A percentile compares a stretch with the other conserved stretches of the same genome.
These are phyloP conservation scores for Aldrovandia affinis DNA, from an alignment of 2,797 vertebrate genomes.

Conservation along the genomic window DNA sequence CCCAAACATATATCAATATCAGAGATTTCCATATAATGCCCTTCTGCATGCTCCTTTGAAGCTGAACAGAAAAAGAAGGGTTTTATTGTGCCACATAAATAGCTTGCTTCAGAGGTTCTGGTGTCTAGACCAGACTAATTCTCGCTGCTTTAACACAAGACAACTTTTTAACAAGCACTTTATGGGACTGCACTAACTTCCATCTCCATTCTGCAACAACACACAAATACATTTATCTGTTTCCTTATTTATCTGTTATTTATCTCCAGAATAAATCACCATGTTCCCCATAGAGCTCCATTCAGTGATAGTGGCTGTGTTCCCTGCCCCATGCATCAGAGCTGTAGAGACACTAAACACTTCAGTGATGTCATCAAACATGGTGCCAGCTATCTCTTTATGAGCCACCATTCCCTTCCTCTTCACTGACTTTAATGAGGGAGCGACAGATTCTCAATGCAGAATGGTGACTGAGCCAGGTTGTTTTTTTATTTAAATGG, in stretches of 20 bases:
- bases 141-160: neutral
- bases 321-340: neutral
- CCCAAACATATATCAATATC: neutral
- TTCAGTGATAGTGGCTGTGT: neutral
- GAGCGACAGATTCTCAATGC: neutral
- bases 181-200: neutral
- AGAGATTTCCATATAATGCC: slow-evolving; percentile 63
- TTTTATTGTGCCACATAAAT: slow-evolving; percentile 37
- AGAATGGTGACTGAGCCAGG: neutral
- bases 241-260: neutral
- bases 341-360: neutral
- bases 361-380: neutral
- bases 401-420: neutral
- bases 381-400: neutral
- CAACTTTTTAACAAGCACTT: neutral
- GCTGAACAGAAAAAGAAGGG: slow-evolving; percentile 45
- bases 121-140: slow-evolving; percentile 8
- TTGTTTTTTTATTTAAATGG: neutral
- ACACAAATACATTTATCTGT: neutral
- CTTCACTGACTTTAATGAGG: neutral
- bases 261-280: neutral
- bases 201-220: neutral
- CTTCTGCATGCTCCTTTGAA: slow-evolving; percentile 54
- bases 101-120: slow-evolving; percentile 36
- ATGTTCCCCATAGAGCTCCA: neutral